Evolutionary conservation across 2,888 invertebrate species (phyloP).

Genomic region (Sussaba pulchella): DNA sequence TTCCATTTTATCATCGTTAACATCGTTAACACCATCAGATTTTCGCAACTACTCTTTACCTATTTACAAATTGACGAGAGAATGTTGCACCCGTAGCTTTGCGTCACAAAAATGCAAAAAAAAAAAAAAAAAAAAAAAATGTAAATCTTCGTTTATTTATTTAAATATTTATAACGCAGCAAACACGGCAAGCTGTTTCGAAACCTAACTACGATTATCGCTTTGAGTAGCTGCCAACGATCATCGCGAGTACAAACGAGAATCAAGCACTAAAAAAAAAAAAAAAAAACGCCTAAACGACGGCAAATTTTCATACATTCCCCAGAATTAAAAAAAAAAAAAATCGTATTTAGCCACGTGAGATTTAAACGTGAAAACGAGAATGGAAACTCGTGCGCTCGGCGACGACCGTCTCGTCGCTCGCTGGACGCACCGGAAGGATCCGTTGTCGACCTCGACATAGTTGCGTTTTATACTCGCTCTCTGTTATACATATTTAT

Average conservation of each 20-base stretch:
- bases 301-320: not conserved
- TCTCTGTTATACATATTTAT: conserved; percentile 44
- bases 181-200: too few relatives aligned
- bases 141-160: too few relatives aligned
- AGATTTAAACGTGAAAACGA: not conserved
- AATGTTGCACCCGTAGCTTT: too few relatives aligned
- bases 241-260: not conserved
- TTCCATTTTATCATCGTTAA: too few relatives aligned
- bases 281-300: too few relatives aligned
- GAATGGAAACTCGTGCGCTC: not conserved
- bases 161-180: too few relatives aligned
- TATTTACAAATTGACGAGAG: too few relatives aligned
- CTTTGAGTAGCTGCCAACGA: not conserved
- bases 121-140: not conserved
- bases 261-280: too few relatives aligned
- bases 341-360: too few relatives aligned
- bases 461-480: conserved; percentile 38
- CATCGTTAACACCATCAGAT: too few relatives aligned
- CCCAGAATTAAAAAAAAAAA: too few relatives aligned
- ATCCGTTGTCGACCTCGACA: conserved; percentile 57
- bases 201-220: not conserved
- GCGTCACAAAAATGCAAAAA: not conserved
- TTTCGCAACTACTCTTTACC: too few relatives aligned
- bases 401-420: not conserved
- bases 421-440: conserved; percentile 56